Evolutionary conservation across 2,797 vertebrate genomes (phyloP).

Genomic region (Danio albolineatus): DNA sequence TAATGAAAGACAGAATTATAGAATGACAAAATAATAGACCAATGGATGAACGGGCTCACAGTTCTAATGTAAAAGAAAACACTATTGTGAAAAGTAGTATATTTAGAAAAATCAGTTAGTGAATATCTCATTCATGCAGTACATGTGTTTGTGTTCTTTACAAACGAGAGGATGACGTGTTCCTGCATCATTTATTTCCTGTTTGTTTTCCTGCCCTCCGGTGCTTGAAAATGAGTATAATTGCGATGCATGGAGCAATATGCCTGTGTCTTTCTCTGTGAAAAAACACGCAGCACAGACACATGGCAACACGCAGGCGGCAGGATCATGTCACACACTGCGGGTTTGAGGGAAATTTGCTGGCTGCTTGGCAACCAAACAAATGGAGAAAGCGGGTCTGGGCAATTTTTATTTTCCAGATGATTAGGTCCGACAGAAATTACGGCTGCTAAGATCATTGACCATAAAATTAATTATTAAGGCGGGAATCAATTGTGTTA

Average conservation of each 20-base stretch:
- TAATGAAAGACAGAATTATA: no score
- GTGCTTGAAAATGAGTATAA: slow-evolving; percentile 42
- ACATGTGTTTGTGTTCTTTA: slow-evolving; percentile 40
- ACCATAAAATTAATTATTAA: slow-evolving; percentile 78
- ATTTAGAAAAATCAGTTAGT: no score
- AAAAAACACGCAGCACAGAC: slow-evolving; percentile 1
- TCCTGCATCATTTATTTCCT: slow-evolving; percentile 51
- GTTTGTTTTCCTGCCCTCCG: slow-evolving; percentile 27
- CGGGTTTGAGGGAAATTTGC: slow-evolving; percentile 67
- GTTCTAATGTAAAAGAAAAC: no score
- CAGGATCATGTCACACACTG: slow-evolving; percentile 58
- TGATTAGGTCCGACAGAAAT: slow-evolving; percentile 77
- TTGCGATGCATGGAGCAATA: slow-evolving; percentile 40
- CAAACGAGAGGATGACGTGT: slow-evolving; percentile 35
- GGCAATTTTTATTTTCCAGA: slow-evolving; percentile 77
- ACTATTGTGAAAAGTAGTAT: no score
- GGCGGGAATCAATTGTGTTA: slow-evolving; percentile 67
- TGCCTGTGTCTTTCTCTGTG: not conserved
- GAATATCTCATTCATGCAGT: slow-evolving; percentile 21
- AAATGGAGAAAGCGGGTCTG: slow-evolving; percentile 70
- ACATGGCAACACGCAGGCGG: slow-evolving; percentile 32
- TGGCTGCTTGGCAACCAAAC: slow-evolving; percentile 76
- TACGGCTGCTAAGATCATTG: slow-evolving; percentile 74
- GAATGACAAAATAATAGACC: no score
- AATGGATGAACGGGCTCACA: no score